phyloP scores from a whole-genome alignment of 2,797 vertebrate species.

The Antrozous pallidus region DNA sequence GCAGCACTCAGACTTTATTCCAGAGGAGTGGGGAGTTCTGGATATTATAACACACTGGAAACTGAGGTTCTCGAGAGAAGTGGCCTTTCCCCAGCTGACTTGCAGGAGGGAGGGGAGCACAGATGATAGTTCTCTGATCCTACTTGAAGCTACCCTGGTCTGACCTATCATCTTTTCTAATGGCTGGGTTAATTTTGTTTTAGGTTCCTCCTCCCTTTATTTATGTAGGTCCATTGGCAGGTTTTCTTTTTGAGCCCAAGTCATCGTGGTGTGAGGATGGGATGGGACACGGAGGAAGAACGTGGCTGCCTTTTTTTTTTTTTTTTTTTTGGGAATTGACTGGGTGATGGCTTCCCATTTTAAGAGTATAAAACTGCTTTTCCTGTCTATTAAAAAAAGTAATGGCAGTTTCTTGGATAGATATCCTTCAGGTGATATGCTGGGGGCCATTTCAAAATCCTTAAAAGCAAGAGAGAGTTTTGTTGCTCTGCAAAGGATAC shows the following conservation, averaged over 20 bases:
- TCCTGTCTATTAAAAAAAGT: background rate
- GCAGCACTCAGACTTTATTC: background rate
- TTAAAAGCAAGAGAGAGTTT: background rate
- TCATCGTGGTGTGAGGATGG: background rate
- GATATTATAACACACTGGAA: background rate
- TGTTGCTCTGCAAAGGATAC: background rate
- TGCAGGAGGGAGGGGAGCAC: background rate
- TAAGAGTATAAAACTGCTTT: background rate
- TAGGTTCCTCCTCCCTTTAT: slow-evolving; percentile 24
- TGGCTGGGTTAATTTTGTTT: background rate
- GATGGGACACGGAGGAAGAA: background rate
- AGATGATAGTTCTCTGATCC: background rate
- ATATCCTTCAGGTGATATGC: background rate
- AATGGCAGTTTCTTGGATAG: background rate
- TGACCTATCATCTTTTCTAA: background rate
- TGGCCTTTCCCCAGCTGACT: background rate
- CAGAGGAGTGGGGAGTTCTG: background rate
- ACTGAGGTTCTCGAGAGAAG: background rate
- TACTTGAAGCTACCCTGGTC: background rate
- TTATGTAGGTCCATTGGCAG: background rate
- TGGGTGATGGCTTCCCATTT: slow-evolving; percentile 13
- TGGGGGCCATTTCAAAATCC: background rate
- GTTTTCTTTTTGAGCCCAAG: slow-evolving; percentile 28
- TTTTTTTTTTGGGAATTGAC: slow-evolving; percentile 29
- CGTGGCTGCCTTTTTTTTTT: slow-evolving; percentile 5